Evolutionary conservation across 1,140 invertebrate species (phyloP), one percentile per base, ranked within the genome.

Genomic region (Dendrolimus punctatus): DNA sequence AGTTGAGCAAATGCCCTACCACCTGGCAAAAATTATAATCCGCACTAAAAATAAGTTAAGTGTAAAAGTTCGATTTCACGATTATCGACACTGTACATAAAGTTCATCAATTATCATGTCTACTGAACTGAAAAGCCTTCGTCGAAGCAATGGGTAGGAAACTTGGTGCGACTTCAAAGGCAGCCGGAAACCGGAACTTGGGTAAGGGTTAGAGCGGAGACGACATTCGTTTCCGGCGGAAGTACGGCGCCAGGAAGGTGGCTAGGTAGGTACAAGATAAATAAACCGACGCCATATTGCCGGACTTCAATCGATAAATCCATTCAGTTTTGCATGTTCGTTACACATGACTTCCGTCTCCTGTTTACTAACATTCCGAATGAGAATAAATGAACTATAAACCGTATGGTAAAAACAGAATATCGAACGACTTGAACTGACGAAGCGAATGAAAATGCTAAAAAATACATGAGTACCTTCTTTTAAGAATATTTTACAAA

Each of bases 121-220:
- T 57, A 59, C 52, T 68, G 61, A 63, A 58, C 58, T 71, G 69
- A 68, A 72, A 77, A 73, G 55, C 57, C 60, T 39, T 49, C 53
- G 51, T 59, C 60, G 53, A 57, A 60, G 58, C 46, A 47, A 65
- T 62, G 23, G 23, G 23, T 60, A 71, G 73, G 74, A 81, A 82
- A 82, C 68, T 79, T 76, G 60, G 71, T 53, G 51, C 59, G 69
- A 69, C 64, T 72, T 80, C 76, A 83, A 80, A 82, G 76, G 73
- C 75, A 70, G 64, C 58, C 81, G 81, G 79, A 80, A 85, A 81
- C 78, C 76, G 82, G 82, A 85, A 83, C 71, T 70, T 66, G 64
- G 74, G 82, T 73, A 85, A 85, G 82, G 82, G 82, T 83, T 85
- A 80, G 72, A 81, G 66, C 77, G 82, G 80, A 82, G 80, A 83